phyloP scores from a whole-genome alignment of 2,888 invertebrate species.

The Lordiphosa andalusiaca region DNA sequence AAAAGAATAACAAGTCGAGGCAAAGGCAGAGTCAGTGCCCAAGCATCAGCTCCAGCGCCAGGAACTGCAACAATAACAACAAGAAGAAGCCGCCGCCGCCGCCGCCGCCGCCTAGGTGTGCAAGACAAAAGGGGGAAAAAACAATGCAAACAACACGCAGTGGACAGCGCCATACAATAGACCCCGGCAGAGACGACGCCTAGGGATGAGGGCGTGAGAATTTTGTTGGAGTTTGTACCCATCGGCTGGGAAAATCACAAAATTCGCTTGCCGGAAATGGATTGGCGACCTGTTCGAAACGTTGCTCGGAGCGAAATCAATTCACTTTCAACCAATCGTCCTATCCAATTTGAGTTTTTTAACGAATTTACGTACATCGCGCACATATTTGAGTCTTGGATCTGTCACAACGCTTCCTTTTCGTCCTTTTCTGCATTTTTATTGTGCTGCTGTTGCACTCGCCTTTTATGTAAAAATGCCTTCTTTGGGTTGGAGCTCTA shows the following conservation, averaged over 20 bases:
- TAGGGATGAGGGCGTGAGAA: slow-evolving; percentile 35
- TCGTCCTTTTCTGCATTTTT: too few species aligned
- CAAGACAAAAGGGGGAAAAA: slow-evolving; percentile 57
- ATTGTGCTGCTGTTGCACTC: too few species aligned
- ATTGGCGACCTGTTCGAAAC: too few species aligned
- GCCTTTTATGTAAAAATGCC: too few species aligned
- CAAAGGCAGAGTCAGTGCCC: slow-evolving; percentile 21
- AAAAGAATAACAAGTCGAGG: slow-evolving; percentile 55
- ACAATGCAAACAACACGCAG: slow-evolving; percentile 58
- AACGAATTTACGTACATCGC: too few species aligned
- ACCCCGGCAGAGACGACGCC: slow-evolving; percentile 22
- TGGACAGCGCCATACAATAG: slow-evolving; percentile 48
- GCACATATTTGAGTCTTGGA: too few species aligned
- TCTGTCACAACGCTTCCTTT: too few species aligned
- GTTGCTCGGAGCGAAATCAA: too few species aligned
- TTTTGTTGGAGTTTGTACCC: too few species aligned
- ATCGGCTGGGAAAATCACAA: neutral
- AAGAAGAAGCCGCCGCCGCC: slow-evolving; percentile 12
- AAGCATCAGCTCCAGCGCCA: slow-evolving; percentile 17
- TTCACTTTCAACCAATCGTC: too few species aligned
- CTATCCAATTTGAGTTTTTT: too few species aligned
- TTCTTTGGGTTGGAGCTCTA: too few species aligned
- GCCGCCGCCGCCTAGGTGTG: slow-evolving; percentile 54
- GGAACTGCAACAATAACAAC: slow-evolving; percentile 10
- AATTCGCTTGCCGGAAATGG: neutral